Base-by-base conservation (phyloP, 2,113 vertebrate species). In the Diglossa brunneiventris region DNA sequence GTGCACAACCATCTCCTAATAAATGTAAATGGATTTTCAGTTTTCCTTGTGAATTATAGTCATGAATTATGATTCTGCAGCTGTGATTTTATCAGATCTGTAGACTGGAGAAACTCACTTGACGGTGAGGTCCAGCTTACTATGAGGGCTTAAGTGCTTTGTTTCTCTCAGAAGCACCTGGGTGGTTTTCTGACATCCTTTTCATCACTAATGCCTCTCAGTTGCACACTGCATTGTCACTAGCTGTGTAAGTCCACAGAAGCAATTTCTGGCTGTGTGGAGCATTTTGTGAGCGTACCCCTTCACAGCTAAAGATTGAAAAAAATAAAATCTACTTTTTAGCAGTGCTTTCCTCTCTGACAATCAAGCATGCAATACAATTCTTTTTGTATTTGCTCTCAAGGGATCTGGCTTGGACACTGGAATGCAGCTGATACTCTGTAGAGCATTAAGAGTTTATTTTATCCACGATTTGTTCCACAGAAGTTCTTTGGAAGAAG, bases 1-100 rank as follows among this genome's bases (percentile, higher is more conserved):
- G 95, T 96, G 92, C 94, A 90, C 90, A 97, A 92, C 78, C 61
- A 81, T 96, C 90, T 96, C 85, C 88, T 96, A 96, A 97, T 96
- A 96, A 96, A 96, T 83, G 58, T 93, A 88, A 95, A 84, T 73
- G 92, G 62, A 95, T 95, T 96, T 95, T 87, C 82, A 83, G 63
- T 90, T 90, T 81, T 89, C n/a, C 50, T 95, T 94, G 96, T 97
- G 94, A 83, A 94, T 95, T 74, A 93, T 78, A 94, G 83, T 96
- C 12, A 73, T 95, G 95, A 94, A 77, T 95, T 84, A 68, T 6
- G 39, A 39, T 89, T 95, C 59, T 7, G 13, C 76, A 94, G 68
- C 53, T 93, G 23, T 76, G 72, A 41, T 91, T 80, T 91, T 89
- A 56, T 62, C 50, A 62, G 41, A 39, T 74, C 35, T 46, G 0